Conservation (phyloP, 2,797 vertebrate genomes). For the Hoplostethus atlanticus region DNA sequence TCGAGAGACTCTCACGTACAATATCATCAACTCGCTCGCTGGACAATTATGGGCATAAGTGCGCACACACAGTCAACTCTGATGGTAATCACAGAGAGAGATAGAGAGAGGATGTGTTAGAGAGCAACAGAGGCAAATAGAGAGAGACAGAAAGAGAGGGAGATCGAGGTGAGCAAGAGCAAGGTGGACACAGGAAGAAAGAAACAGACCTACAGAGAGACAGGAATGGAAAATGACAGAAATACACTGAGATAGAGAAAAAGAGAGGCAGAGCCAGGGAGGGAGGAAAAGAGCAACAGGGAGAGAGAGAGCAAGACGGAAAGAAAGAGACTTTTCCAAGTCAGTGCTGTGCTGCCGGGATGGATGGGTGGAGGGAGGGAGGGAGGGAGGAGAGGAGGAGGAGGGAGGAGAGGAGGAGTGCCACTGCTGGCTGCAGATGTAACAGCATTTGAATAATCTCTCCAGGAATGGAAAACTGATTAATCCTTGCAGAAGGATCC, state of each 20-base stretch:
- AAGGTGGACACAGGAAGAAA: neutral
- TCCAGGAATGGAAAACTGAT: constrained; percentile 84
- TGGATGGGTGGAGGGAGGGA: constrained; percentile 14
- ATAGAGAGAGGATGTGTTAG: neutral
- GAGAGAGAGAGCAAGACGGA: neutral
- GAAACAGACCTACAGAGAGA: neutral
- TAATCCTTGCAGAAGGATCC: constrained; percentile 80
- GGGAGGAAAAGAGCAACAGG: neutral
- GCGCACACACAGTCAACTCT: neutral
- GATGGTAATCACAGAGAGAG: neutral
- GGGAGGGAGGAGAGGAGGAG: constrained; percentile 8
- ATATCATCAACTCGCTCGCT: neutral
- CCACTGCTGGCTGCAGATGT: constrained; percentile 66
- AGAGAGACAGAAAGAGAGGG: neutral
- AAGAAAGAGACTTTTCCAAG: constrained; percentile 17
- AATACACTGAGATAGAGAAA: neutral
- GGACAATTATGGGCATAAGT: constrained; percentile 14
- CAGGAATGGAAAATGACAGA: neutral
- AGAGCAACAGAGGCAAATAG: neutral
- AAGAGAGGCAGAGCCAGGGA: constrained; percentile 2
- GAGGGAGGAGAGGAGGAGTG: constrained; percentile 22
- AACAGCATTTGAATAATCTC: constrained; percentile 84
- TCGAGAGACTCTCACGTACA: constrained; percentile 18
- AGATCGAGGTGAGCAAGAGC: neutral
- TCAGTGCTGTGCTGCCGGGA: constrained; percentile 7